Evolutionary conservation across 2,113 vertebrate species (phyloP).

Genomic region (Myodes glareolus): DNA sequence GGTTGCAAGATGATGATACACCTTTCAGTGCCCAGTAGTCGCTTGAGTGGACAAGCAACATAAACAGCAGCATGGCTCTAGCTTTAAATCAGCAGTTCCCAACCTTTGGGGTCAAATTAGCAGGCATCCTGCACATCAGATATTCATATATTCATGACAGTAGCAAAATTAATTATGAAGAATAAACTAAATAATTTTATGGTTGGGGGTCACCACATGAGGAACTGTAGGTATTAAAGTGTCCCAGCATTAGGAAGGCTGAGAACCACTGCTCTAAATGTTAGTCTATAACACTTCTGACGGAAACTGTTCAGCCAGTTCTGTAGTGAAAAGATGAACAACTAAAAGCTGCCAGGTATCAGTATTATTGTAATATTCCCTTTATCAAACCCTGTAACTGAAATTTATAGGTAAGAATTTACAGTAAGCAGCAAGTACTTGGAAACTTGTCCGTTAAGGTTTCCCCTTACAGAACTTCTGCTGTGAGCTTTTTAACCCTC

Average conservation of each 20-base stretch:
- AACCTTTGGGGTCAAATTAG: neutral
- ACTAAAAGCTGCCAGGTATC: conserved; percentile 68
- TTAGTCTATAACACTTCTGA: conserved; percentile 58
- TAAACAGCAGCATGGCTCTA: conserved; percentile 12
- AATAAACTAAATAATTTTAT: neutral
- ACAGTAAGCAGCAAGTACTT: conserved; percentile 75
- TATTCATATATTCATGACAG: neutral
- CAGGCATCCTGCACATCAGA: neutral
- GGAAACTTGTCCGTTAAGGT: conserved; percentile 81
- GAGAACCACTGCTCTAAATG: neutral
- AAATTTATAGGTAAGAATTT: conserved; percentile 67
- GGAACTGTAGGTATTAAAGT: neutral
- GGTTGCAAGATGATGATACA: neutral
- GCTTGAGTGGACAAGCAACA: conserved; percentile 19
- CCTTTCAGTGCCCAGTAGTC: neutral
- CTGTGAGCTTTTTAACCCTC: conserved; percentile 67
- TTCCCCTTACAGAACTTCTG: conserved; percentile 68
- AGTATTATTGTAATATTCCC: conserved; percentile 77
- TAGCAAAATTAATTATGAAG: neutral
- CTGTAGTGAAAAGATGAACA: conserved; percentile 59
- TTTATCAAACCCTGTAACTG: conserved; percentile 73
- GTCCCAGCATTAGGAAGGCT: neutral
- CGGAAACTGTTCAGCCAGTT: conserved; percentile 70
- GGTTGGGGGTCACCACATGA: neutral
- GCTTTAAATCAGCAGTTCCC: neutral